A percentile compares a stretch with the other conserved stretches of the same genome.
These are phyloP conservation scores for Rattus norvegicus DNA, from an alignment of 2,113 vertebrate genomes.

Conservation along the genomic window GRCr8 NC_086029.1:59023501-59024000, in stretches of 20 bases:
- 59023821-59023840: background rate
- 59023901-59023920: background rate
- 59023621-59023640: background rate
- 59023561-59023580: background rate
- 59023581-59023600: background rate
- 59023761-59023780: background rate
- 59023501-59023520: background rate
- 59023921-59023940: background rate
- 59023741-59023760: background rate
- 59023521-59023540: background rate
- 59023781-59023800: background rate
- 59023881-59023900: background rate
- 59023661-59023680: background rate
- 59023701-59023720: background rate
- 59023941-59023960: conserved; percentile 10
- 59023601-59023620: background rate
- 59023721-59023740: background rate
- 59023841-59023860: background rate
- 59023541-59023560: conserved; percentile 2
- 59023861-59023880: background rate
- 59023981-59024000: background rate
- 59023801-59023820: background rate
- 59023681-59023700: background rate
- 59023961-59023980: background rate
- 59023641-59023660: background rate